Base-by-base conservation (phyloP, 2,888 invertebrate genomes). In the Tethea ocularis region DNA sequence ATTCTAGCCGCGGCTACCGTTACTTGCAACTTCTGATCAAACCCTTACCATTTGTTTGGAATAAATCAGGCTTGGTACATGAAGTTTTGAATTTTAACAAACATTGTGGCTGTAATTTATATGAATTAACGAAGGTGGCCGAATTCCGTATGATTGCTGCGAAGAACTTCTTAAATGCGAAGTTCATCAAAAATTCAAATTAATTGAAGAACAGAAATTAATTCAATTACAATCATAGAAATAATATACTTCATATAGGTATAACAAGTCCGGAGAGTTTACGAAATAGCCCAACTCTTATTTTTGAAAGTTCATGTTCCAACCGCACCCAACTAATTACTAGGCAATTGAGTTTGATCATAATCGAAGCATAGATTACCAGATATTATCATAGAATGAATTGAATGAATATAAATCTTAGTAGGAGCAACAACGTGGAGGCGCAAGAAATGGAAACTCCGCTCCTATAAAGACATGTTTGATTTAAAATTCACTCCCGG, bases 1-100 rank as follows among this genome's bases (percentile, higher is more conserved):
- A 88, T 86, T 86, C 88, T 78, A 80, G 75, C 76, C 72, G 77
- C 71, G 63, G 88, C 92, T 91, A 91, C 91, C 91, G 91, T 91
- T 91, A 91, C 79, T 77, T 78, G 77, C 75, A 78, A 71, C 71
- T 68, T 61, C 62, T 62, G 61, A 59, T 57, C 57, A 41, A 60
- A 61, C 75, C 76, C 71, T 70, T 84, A 84, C 87, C 68, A 82
- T 61, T 65, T 61, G 62, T 62, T 58, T 60, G 56, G 52, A 29
- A 13, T 38, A 38, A 53, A 59, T 62, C 58, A 61, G 55, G 29
- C 53, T 53, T 15, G 17, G n/a, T 17, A 11, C 22, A 24, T 52
- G 1, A 46, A 20, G 46, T 17, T 17, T 5, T 15, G n/a, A n/a
- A 6, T 7, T 15, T 10, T 29, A 29, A 10, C 29, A 29, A 8